Evolutionary conservation across 2,888 invertebrate genomes (phyloP).

Genomic region (Tenthredo livida): DNA sequence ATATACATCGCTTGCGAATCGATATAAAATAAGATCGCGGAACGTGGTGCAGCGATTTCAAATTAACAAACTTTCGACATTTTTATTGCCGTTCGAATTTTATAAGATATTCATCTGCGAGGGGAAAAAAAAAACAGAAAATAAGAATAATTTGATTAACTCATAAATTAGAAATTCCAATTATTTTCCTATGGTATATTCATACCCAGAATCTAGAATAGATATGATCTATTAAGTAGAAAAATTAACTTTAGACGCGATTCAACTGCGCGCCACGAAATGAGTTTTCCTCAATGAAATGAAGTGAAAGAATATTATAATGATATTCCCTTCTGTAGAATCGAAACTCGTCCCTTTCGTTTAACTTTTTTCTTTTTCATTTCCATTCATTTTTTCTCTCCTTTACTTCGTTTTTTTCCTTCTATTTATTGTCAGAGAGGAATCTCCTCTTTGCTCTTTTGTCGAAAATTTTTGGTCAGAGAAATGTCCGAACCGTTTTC

Average conservation of each 20-base stretch:
- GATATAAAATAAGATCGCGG: not conserved
- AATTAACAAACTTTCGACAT: not conserved
- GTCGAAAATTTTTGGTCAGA: not conserved
- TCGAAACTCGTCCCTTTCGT: not conserved
- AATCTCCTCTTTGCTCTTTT: not conserved
- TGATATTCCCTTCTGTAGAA: not conserved
- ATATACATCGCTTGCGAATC: not conserved
- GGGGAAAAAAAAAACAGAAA: not conserved
- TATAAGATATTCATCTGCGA: not conserved
- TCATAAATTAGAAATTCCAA: not conserved
- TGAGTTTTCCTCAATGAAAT: not conserved
- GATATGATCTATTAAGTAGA: not conserved
- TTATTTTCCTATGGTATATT: not conserved
- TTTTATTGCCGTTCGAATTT: not conserved
- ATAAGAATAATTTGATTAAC: not conserved
- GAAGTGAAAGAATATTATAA: not conserved
- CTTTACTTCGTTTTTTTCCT: not conserved
- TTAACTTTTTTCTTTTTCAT: not conserved
- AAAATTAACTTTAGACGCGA: not conserved
- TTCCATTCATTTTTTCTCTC: not conserved
- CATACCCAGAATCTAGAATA: not conserved
- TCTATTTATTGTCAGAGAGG: not conserved
- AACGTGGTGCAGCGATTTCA: not conserved
- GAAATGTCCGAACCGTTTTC: conserved; percentile 18
- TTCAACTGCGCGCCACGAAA: not conserved